A percentile compares a stretch with the other conserved stretches of the same genome.
Conservation (phyloP, 2,113 vertebrate species). For the Hydrochoerus hydrochaeris region DNA sequence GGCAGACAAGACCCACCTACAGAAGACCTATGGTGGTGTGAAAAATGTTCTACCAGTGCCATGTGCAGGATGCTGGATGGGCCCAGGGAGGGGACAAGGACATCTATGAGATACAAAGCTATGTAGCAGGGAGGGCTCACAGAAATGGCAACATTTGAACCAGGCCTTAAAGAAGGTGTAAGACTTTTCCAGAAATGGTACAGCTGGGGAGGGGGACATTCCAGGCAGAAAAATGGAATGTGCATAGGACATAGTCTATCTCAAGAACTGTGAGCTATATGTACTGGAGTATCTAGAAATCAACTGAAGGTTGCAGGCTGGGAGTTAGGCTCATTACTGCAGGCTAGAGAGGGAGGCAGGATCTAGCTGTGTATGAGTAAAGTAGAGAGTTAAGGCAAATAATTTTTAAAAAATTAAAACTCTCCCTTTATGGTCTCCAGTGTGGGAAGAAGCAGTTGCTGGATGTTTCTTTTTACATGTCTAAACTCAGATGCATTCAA, state of each 20-base stretch:
- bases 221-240: neutral
- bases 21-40: neutral
- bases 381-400: neutral
- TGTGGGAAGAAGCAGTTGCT: neutral
- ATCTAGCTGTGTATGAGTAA: neutral
- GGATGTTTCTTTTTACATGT: neutral
- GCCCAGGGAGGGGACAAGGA: neutral
- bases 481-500: neutral
- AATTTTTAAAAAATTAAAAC: slow-evolving; percentile 4
- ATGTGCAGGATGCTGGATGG: neutral
- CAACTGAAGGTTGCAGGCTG: neutral
- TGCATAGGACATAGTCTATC: fast-evolving
- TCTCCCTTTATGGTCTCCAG: neutral
- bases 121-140: neutral
- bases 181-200: neutral
- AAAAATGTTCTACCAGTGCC: neutral
- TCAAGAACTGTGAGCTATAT: neutral
- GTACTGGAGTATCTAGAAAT: neutral
- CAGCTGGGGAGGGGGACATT: neutral
- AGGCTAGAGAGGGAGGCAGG: neutral
- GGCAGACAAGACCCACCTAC: neutral
- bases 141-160: fast-evolving
- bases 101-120: fast-evolving
- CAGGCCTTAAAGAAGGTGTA: neutral
- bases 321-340: neutral